Evolutionary conservation across 2,888 invertebrate genomes (phyloP).

Genomic region (Andrena chrysosceles): DNA sequence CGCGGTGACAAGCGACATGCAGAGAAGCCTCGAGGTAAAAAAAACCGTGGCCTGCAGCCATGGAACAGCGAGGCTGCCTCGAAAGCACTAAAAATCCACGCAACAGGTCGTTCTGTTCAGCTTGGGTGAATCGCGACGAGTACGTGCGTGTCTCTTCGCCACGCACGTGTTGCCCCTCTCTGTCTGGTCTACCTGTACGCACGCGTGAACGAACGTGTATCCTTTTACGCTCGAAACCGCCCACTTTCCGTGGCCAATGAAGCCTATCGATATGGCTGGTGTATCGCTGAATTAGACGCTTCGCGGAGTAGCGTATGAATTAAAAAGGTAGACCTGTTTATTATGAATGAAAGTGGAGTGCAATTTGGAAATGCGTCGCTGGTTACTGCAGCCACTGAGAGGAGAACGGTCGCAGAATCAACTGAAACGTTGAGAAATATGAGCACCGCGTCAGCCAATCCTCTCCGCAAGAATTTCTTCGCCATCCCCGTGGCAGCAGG

Average conservation of each 20-base stretch:
- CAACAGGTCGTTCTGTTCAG: constrained; percentile 73
- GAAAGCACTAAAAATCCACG: constrained; percentile 70
- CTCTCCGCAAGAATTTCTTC: constrained; percentile 19
- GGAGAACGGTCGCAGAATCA: not conserved
- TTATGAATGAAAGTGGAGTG: too few relatives aligned
- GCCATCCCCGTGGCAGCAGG: constrained; percentile 19
- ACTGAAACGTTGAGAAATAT: constrained; percentile 1
- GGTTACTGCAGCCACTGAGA: not conserved
- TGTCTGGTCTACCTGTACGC: not conserved
- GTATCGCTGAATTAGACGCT: too few relatives aligned
- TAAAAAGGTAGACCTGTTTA: too few relatives aligned
- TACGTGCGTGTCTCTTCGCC: constrained; percentile 39
- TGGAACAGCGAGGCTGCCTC: constrained; percentile 2
- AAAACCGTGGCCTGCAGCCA: constrained; percentile 29
- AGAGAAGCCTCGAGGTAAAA: not conserved
- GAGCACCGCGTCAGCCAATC: constrained; percentile 1
- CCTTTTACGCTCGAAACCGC: not conserved
- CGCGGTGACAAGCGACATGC: not conserved
- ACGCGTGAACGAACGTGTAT: not conserved
- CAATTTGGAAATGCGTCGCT: too few relatives aligned
- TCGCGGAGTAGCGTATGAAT: too few relatives aligned
- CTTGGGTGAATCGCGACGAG: constrained; percentile 31
- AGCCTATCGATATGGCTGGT: too few relatives aligned
- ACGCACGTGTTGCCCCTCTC: constrained; percentile 33
- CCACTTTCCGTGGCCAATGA: not conserved